Evolutionary conservation across 2,888 invertebrate species (phyloP).

Genomic region (Hipparchia sbordonii): DNA sequence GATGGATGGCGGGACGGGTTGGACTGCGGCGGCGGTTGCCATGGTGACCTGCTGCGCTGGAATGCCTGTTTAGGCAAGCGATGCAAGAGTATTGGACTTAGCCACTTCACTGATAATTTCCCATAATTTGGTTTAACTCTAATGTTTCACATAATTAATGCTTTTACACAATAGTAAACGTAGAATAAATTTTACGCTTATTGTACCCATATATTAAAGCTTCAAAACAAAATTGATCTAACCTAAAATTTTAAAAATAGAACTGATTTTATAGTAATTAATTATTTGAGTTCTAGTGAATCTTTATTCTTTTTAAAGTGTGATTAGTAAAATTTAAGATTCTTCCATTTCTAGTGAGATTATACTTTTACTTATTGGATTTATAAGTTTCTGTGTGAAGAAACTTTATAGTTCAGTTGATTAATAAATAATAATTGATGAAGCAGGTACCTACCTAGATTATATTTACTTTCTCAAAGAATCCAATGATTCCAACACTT

Average conservation of each 20-base stretch:
- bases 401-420: background rate
- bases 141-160: background rate
- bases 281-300: too few species aligned
- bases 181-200: background rate
- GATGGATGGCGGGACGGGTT: conserved; percentile 54
- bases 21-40: conserved; percentile 72
- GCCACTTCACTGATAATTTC: conserved; percentile 65
- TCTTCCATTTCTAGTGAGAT: too few species aligned
- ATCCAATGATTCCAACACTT: background rate
- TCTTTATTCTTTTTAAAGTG: too few species aligned
- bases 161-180: background rate
- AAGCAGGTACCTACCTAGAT: background rate
- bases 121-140: conserved; percentile 57
- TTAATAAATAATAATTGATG: background rate
- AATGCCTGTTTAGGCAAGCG: conserved; percentile 57
- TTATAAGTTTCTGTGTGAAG: too few species aligned
- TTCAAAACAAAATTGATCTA: background rate
- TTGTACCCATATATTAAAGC: background rate
- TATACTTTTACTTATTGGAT: too few species aligned
- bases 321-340: too few species aligned
- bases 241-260: background rate
- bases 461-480: conserved; percentile 1
- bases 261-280: too few species aligned
- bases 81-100: conserved; percentile 60
- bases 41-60: conserved; percentile 81